Base-by-base conservation (phyloP, 2,888 invertebrate species). In the Netelia virgata region DNA sequence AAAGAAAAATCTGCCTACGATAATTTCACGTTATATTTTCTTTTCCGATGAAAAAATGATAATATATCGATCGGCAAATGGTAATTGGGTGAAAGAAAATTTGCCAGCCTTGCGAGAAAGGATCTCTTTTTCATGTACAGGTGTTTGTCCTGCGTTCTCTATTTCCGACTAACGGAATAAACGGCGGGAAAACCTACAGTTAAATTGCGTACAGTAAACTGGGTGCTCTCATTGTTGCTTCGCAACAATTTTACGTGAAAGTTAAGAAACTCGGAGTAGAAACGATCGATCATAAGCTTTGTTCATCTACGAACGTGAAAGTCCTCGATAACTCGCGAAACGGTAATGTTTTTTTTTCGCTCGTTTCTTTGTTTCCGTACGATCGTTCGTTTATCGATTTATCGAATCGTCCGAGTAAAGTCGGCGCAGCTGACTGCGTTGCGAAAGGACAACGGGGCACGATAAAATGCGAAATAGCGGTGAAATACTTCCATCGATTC, bases 161-260 rank as follows among this genome's bases (percentile, higher is more conserved):
- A 68, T 69, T 77, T 77, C 61, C 59, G 57, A 59, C 14, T 23
- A 59, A 59, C 59, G 47, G 61, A 43, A 59, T 14, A 11, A 47
- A 14, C 47, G 14, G 14, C 47, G 47, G 14, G 47, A 47, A 47
- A 47, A 47, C 14, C 10, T 11, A 11, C 47, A 47, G 47, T 47
- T 14, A 76, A 82, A 82, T 76, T 76, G 70, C 76, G 70, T 41
- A 70, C n/a, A 20, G 47, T 64, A 66, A 70, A 75, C 57, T 11
- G 68, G 36, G 18, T 20, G 53, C 55, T 41, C 70, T 59, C 75
- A 57, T 75, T 75, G 47, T 70, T 18, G 75, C 23, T 72, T 59
- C 18, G 47, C 14, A 14, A 47, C 6, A 72, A 76, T 76, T 83
- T 79, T 53, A 41, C 83, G 80, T 79, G 79, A 76, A 83, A 83